Conservation (phyloP, 2,113 vertebrate genomes). For the Notechis scutatus region DNA sequence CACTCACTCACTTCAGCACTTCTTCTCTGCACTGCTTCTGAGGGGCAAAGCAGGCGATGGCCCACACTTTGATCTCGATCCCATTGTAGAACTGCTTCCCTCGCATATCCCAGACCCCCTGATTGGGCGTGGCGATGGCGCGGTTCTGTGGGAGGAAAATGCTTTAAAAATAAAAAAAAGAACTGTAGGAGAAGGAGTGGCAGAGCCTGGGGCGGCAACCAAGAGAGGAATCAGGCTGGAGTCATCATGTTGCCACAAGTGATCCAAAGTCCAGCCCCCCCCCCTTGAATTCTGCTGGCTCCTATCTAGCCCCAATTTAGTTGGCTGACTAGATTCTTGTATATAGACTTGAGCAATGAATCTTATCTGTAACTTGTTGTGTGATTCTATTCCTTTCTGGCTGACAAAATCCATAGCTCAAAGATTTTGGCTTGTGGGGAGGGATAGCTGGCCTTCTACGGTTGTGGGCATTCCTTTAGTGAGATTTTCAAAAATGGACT, state of each 20-base stretch:
- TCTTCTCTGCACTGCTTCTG: conserved; percentile 99
- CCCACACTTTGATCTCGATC: conserved; percentile 99
- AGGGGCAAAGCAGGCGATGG: conserved; percentile 97
- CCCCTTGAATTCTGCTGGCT: neutral
- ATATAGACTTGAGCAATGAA: neutral
- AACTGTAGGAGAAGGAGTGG: neutral
- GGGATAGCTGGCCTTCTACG: neutral
- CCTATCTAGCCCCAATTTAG: neutral
- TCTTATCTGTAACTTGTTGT: neutral
- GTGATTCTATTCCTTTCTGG: neutral
- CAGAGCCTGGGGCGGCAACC: neutral
- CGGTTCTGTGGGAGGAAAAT: conserved; percentile 81
- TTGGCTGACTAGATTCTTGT: neutral
- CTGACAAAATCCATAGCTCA: neutral
- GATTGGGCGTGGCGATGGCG: conserved; percentile 97
- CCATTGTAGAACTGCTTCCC: conserved; percentile 99
- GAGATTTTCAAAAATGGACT: neutral
- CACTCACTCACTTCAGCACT: conserved; percentile 92
- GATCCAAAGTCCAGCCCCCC: neutral
- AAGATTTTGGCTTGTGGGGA: neutral
- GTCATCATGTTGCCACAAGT: neutral
- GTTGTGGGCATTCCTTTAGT: neutral
- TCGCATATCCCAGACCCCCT: conserved; percentile 99
- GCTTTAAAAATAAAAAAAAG: neutral
- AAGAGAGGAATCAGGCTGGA: neutral